Evolutionary conservation across 2,888 invertebrate genomes (phyloP), one percentile per base, ranked within the genome.

Genomic region (Andrena chrysosceles): DNA sequence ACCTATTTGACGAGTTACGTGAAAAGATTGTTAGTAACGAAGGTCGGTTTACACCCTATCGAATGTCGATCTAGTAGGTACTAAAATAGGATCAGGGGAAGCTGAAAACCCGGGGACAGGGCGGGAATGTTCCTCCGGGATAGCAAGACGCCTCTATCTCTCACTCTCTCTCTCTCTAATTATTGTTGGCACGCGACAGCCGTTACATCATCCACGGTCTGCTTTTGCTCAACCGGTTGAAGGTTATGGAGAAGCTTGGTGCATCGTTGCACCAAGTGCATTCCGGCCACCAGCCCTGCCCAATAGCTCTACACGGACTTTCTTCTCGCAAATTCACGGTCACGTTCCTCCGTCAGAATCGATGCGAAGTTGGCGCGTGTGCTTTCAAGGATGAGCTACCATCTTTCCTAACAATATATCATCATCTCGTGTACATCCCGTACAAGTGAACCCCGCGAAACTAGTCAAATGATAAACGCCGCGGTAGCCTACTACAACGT

Each of bases 171-270:
- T 35, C 35, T 35, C 35, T 35, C 35, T 35, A 78, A 88, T 88
- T 84, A 82, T 75, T 26, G 16, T 26, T 35, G 77, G 64, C 75
- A 86, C 70, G 81, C 83, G 82, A 81, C 72, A 70, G 68, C 63
- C 69, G 75, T 82, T 76, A 64, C 71, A 48, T 80, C 59, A 33
- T 54, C 42, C 42, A 7, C 33, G n/a, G 60, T 35, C 49, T 35
- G 60, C 33, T 49, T 20, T 29, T n/a, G n/a, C 66, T 67, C 60
- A 42, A 52, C 16, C 33, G 62, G 23, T 13, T 10, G 48, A 31
- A 66, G 56, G 54, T 29, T 26, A 33, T 33, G 56, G 23, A 23
- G 10, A 3, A 10, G 10, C 4, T 23, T 23, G 23, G 56, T 23
- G 23, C 23, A 56, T 23, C 20, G n/a, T 8, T 2, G 6, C 56